Base-by-base conservation (phyloP, 1,140 invertebrate genomes). In the Zaprionus inermis region DNA sequence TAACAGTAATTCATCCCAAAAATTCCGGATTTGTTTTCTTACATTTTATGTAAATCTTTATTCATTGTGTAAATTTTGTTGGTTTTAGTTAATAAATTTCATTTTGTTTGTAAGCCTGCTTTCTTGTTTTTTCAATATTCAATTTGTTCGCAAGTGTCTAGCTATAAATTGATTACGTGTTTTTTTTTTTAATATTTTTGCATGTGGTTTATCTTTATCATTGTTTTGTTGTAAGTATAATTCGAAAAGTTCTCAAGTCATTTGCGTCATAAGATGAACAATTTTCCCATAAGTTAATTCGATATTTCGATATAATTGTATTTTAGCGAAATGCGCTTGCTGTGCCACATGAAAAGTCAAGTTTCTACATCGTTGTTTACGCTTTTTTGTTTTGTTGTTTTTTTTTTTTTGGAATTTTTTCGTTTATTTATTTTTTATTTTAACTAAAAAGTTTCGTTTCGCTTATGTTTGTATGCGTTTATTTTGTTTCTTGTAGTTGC, bases 31-130 rank as follows among this genome's bases (percentile, higher is more conserved):
- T 34, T 36, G 20, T 51, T 16, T 73, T 72, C 46, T 72, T 90
- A 88, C 84, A 88, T 88, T 88, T 90, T n/a, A 88, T 88, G 85
- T 89, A 88, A 84, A 90, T 79, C 68, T 88, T 89, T 88, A 88
- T 86, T 83, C 67, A 74, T 83, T 79, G 84, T 88, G 83, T 88
- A 88, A 89, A 88, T 88, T 83, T 88, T 86, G 83, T 86, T 79
- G 57, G 66, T 67, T 60, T 73, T 72, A 69, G 51, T 72, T 49
- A 60, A 71, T 78, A 76, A 72, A 78, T 61, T 78, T 74, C 24
- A 64, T 54, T 57, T 63, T 46, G 24, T 41, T 71, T 78, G 66
- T 72, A 72, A 76, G 82, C 81, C 51, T 64, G 64, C 68, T 83
- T 63, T 44, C n/a, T 9, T 32, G 28, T 32, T 16, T 41, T 44